phyloP scores from a whole-genome alignment of 2,888 invertebrate species.

The Acleris sparsana region DNA sequence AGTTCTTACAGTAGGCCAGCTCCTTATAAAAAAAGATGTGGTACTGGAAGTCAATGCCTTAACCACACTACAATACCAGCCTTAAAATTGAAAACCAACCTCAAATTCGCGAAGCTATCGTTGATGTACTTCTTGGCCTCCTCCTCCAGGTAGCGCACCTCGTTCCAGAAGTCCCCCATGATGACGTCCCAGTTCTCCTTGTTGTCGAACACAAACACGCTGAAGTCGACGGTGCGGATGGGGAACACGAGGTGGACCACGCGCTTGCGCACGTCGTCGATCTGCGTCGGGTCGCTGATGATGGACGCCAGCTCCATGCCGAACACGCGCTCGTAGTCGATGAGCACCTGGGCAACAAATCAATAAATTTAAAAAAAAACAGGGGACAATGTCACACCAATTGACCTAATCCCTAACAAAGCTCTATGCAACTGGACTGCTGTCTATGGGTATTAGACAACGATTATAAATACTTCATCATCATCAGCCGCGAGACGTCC shows the following conservation, averaged over 20 bases:
- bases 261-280: conserved; percentile 92
- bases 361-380: too few relatives aligned
- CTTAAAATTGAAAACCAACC: conserved; percentile 59
- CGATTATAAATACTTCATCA: too few relatives aligned
- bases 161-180: conserved; percentile 89
- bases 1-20: too few relatives aligned
- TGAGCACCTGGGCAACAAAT: conserved; percentile 83
- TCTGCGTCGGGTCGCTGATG: conserved; percentile 92
- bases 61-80: too few relatives aligned
- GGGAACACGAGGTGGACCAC: conserved; percentile 90
- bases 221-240: conserved; percentile 90
- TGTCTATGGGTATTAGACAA: too few relatives aligned
- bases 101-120: conserved; percentile 91
- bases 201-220: conserved; percentile 90
- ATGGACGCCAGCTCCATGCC: conserved; percentile 93
- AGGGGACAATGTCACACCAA: neutral
- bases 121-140: conserved; percentile 94
- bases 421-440: too few relatives aligned
- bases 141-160: conserved; percentile 88
- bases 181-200: conserved; percentile 94
- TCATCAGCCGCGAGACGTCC: too few relatives aligned
- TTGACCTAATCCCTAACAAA: neutral
- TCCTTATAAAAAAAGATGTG: too few relatives aligned
- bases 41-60: too few relatives aligned
- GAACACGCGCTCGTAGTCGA: conserved; percentile 95